Percentiles rank a stretch among this genome's conserved stretches.
Conservation (phyloP, 2,888 invertebrate species). For the Parascotia fuliginaria region DNA sequence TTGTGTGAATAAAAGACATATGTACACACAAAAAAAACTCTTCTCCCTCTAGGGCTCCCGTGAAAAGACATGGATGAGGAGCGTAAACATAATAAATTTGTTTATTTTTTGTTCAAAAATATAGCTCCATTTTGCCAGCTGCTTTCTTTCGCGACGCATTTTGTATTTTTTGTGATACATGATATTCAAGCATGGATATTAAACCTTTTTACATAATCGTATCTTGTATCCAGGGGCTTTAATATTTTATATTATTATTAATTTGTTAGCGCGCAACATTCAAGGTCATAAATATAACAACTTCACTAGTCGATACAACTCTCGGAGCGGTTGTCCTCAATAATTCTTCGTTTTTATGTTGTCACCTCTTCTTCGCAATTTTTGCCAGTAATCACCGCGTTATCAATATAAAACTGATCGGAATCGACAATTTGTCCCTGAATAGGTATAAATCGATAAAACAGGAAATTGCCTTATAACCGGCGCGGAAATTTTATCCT, state of each 20-base stretch:
- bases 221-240: too few relatives aligned
- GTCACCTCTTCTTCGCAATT: conserved; percentile 45
- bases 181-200: too few relatives aligned
- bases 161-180: neutral
- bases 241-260: neutral
- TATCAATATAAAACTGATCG: conserved; percentile 53
- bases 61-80: neutral
- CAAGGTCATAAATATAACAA: neutral
- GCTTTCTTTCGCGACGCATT: too few relatives aligned
- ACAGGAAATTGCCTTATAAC: conserved; percentile 67
- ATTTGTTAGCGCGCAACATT: neutral
- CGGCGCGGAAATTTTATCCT: conserved; percentile 68
- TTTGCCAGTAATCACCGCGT: conserved; percentile 47
- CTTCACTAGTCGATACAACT: conserved; percentile 32
- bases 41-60: too few relatives aligned
- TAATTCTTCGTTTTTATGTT: conserved; percentile 49
- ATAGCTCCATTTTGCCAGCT: neutral
- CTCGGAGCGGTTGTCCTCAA: conserved; percentile 43
- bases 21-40: too few relatives aligned
- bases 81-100: neutral
- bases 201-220: too few relatives aligned
- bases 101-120: conserved; percentile 15
- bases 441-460: conserved; percentile 65
- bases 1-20: too few relatives aligned
- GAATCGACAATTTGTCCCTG: conserved; percentile 60